These are phyloP conservation scores for Epirrhoe alternata DNA, from an alignment of 2,888 invertebrate species.

Conservation along the genomic window DNA sequence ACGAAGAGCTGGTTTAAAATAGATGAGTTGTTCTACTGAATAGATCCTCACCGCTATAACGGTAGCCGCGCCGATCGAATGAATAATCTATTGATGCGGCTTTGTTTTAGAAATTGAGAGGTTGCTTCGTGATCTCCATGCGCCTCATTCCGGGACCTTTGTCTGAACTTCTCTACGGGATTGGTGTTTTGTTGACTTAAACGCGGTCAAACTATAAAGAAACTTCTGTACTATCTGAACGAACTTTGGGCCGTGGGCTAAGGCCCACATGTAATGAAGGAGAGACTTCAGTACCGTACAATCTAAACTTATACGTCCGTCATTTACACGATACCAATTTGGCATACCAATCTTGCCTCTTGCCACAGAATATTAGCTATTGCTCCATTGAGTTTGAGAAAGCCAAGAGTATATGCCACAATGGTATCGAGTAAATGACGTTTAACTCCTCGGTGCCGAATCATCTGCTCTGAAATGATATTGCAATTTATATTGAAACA, in stretches of 20 bases:
- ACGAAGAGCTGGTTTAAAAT: too few species aligned
- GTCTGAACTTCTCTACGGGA: slow-evolving; percentile 49
- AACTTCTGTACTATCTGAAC: neutral
- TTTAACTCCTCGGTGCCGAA: too few species aligned
- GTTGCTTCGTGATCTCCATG: slow-evolving; percentile 73
- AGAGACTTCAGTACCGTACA: too few species aligned
- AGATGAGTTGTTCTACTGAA: slow-evolving; percentile 49
- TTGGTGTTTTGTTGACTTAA: slow-evolving; percentile 18
- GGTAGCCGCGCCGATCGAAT: slow-evolving; percentile 68
- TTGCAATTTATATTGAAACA: slow-evolving; percentile 5
- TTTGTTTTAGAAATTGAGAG: slow-evolving; percentile 83
- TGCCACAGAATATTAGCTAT: too few species aligned
- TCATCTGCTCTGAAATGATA: neutral
- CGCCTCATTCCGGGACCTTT: slow-evolving; percentile 66
- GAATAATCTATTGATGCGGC: slow-evolving; percentile 75
- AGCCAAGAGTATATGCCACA: too few species aligned
- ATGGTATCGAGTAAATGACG: too few species aligned
- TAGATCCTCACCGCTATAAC: slow-evolving; percentile 59
- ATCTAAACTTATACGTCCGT: too few species aligned
- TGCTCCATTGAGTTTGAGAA: too few species aligned
- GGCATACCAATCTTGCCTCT: too few species aligned
- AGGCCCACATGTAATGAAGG: too few species aligned
- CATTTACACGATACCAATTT: too few species aligned
- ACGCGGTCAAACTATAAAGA: neutral
- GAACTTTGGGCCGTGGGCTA: neutral